Evolutionary conservation across 2,888 invertebrate species (phyloP), one percentile per base, ranked within the genome.

Genomic region (Stenolophus ochropezus): DNA sequence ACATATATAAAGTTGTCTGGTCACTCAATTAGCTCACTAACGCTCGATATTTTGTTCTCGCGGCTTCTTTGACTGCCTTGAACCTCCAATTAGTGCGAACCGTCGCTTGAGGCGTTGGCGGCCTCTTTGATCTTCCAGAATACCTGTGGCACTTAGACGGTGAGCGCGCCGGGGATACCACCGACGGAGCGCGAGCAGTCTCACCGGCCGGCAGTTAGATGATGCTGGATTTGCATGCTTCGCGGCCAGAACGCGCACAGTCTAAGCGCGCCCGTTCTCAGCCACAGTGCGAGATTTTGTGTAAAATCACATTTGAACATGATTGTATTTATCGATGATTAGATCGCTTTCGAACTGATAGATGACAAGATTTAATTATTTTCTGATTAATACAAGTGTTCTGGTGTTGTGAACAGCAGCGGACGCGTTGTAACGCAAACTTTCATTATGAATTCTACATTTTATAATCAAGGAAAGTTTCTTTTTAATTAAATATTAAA

Each of bases 61-160:
- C 90, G 89, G 90, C 89, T 88, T 86, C 89, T 89, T 89, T 90
- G 89, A 89, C 89, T 89, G 87, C 87, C 88, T 85, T 86, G 88
- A 87, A 88, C 89, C 89, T 89, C 90, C 90, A 90, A 90, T 90
- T 90, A 90, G 90, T 89, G 89, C 88, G 89, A 89, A 89, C 89
- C 90, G 90, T 89, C 89, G 90, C 90, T 87, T 85, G 85, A 84
- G 89, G 90, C 89, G 83, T 81, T 83, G 86, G 87, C 89, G 90
- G 89, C 86, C 82, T 84, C 88, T 90, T 90, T 89, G 89, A 90
- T 86, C 87, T 89, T 84, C 84, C 51, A 87, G 88, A 89, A 88
- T 89, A 89, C 89, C 89, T 89, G 88, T 86, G 85, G 84, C 2
- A 42, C 23, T 87, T 84, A 88, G 88, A 88, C 86, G 87, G 88